Conservation (phyloP, 1,140 invertebrate species). For the Pseudomyrmex dendroicus region DNA sequence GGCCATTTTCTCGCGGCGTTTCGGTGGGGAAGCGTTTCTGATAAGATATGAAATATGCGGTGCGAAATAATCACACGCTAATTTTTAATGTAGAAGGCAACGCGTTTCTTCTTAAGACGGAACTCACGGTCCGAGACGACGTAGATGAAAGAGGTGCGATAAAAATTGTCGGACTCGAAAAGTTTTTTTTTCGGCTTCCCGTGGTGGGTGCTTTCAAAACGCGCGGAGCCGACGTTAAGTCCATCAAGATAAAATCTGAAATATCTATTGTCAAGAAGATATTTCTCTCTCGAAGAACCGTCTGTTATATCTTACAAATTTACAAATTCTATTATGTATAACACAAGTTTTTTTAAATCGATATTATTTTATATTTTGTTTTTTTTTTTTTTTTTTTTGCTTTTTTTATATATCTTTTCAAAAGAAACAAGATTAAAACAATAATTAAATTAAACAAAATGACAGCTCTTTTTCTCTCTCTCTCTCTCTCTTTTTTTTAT, state of each 20-base stretch:
- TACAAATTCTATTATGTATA: not conserved
- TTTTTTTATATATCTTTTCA: not conserved
- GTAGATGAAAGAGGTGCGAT: conserved; percentile 20
- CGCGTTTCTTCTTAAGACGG: not conserved
- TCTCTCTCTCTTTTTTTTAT: not conserved
- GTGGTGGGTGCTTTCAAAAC: conserved; percentile 38
- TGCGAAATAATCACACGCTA: conserved; percentile 15
- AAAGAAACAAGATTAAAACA: not conserved
- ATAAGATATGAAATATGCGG: conserved; percentile 40
- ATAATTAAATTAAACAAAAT: not conserved
- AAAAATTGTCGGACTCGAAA: conserved; percentile 53
- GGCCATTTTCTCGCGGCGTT: conserved; percentile 38
- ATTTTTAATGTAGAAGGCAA: not conserved
- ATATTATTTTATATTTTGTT: not conserved
- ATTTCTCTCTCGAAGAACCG: not conserved
- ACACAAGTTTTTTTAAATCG: too few species aligned
- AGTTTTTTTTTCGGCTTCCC: conserved; percentile 31
- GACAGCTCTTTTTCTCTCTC: too few species aligned
- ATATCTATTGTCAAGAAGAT: conserved; percentile 37
- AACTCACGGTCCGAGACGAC: not conserved
- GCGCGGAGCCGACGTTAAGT: conserved; percentile 15
- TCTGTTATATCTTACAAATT: not conserved
- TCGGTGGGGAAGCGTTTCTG: not conserved
- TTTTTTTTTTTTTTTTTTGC: too few species aligned
- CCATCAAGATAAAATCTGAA: conserved; percentile 43